These are phyloP conservation scores for Streptopelia turtur DNA, from an alignment of 2,797 vertebrate genomes.

Conservation along the genomic window DNA sequence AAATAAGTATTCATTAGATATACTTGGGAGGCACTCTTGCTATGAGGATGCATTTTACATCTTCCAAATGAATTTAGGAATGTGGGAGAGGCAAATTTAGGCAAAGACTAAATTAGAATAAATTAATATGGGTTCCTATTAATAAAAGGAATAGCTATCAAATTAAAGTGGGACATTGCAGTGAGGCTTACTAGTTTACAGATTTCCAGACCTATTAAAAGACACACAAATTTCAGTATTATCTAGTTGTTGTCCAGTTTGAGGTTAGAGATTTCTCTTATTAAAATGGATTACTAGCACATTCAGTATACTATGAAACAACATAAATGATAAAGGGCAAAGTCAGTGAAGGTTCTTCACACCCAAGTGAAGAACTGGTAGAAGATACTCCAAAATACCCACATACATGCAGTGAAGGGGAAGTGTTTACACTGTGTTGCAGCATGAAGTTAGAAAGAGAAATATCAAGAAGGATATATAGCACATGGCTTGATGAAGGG, in stretches of 20 bases:
- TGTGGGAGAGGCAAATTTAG: not conserved
- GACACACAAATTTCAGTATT: not conserved
- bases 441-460: not conserved
- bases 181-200: not conserved
- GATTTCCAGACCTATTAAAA: not conserved
- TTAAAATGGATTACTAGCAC: not conserved
- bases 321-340: not conserved
- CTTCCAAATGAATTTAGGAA: conserved; percentile 17
- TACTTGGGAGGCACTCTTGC: not conserved
- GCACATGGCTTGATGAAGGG: not conserved
- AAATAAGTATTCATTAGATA: conserved; percentile 9
- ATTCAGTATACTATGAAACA: not conserved
- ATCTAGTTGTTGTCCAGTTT: not conserved
- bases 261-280: not conserved
- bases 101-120: not conserved
- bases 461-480: not conserved
- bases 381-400: not conserved
- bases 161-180: not conserved
- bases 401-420: not conserved
- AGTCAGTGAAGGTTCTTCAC: not conserved
- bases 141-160: conserved; percentile 4
- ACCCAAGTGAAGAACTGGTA: not conserved
- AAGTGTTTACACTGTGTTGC: not conserved
- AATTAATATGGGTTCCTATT: not conserved
- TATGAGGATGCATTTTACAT: not conserved